phyloP scores from a whole-genome alignment of 2,797 vertebrate genomes.

The Ispidina lecontei region DNA sequence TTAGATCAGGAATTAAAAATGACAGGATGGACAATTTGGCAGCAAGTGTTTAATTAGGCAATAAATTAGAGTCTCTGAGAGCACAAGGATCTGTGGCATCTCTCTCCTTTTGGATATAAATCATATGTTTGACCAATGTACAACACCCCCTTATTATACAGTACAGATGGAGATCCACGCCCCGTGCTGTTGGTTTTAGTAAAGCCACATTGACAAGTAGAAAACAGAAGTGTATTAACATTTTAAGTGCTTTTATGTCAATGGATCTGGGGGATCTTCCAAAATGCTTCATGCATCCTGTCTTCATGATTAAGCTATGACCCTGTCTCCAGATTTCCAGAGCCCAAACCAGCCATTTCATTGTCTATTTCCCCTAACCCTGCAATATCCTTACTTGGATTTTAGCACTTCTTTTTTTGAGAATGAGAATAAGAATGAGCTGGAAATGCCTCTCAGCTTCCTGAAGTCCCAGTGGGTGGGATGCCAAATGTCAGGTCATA shows the following conservation, averaged over 20 bases:
- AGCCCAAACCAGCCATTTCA: background rate
- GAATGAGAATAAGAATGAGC: background rate
- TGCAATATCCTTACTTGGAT: background rate
- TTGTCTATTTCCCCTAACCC: background rate
- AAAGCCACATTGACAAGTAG: background rate
- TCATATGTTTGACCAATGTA: slow-evolving; percentile 5
- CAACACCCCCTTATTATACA: background rate
- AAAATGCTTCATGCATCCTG: background rate
- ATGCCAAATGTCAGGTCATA: background rate
- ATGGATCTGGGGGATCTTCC: background rate
- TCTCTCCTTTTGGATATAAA: slow-evolving; percentile 42
- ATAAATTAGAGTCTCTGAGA: slow-evolving; percentile 62
- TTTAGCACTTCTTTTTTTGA: background rate
- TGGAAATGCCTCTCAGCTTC: background rate
- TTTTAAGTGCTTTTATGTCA: background rate
- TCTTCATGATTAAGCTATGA: background rate
- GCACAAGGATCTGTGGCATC: slow-evolving; percentile 16
- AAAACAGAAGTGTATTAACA: background rate
- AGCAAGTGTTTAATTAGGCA: slow-evolving; percentile 62
- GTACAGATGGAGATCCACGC: background rate
- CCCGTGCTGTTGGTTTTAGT: background rate
- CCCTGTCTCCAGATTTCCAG: background rate
- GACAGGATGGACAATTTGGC: slow-evolving; percentile 64
- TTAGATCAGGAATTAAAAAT: slow-evolving; percentile 63
- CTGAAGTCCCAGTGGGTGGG: background rate